A percentile compares a stretch with the other conserved stretches of the same genome.
Conservation (phyloP, 2,888 invertebrate species). For the Drosophila prolongata region DNA sequence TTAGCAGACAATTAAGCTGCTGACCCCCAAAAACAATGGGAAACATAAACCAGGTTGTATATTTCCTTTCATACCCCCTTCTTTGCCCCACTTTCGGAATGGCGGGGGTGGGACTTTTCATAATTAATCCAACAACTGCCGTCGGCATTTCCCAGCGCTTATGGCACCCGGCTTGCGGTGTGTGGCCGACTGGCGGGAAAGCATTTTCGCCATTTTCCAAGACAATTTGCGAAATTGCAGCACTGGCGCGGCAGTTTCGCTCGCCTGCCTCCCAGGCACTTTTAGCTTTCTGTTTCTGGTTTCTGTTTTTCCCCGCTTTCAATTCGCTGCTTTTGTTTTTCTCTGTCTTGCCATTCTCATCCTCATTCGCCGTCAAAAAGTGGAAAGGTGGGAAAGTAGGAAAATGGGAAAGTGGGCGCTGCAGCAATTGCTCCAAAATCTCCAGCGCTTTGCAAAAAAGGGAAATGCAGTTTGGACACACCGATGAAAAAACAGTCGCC, state of each 20-base stretch:
- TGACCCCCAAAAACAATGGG: constrained; percentile 53
- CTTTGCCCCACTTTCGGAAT: background rate
- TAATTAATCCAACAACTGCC: constrained; percentile 78
- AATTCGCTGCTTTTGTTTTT: constrained; percentile 42
- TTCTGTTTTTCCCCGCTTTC: constrained; percentile 22
- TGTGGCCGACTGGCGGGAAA: constrained; percentile 38
- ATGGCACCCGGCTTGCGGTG: constrained; percentile 52
- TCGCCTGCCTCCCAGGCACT: constrained; percentile 8
- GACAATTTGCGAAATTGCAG: constrained; percentile 74
- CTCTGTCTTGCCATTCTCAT: constrained; percentile 17
- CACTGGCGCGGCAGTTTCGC: background rate
- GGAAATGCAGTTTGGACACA: constrained; percentile 33
- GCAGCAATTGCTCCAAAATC: constrained; percentile 37
- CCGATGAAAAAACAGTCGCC: constrained; percentile 30
- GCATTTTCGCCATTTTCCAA: constrained; percentile 62
- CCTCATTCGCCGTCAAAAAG: constrained; percentile 18
- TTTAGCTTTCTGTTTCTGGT: constrained; percentile 6
- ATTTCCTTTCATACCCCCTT: constrained; percentile 7
- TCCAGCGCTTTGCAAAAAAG: constrained; percentile 39
- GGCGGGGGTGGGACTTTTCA: constrained; percentile 60
- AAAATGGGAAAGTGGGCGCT: constrained; percentile 4
- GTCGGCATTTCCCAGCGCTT: constrained; percentile 71
- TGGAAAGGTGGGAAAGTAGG: background rate
- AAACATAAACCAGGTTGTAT: constrained; percentile 24
- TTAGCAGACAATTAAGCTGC: constrained; percentile 78